Base-by-base conservation (phyloP, 2,113 vertebrate species). In the Rynchops niger region DNA sequence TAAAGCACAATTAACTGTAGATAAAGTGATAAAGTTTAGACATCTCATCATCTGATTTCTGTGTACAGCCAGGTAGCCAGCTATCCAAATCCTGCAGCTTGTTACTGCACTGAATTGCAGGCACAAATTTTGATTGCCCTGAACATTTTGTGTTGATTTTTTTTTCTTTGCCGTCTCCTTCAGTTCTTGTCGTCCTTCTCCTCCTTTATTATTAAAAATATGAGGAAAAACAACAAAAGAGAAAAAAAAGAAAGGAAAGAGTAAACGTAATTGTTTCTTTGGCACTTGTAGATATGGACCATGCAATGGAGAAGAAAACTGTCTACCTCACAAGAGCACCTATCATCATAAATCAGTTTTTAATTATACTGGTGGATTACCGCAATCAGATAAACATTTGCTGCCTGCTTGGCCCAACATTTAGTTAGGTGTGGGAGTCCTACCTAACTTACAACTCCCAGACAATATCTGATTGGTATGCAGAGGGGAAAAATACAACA, bases 361-460 rank as follows among this genome's bases (percentile, higher is more conserved):
- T 88, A 58, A 88, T 95, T 92, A 70, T 94, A 74, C 80, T 59
- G 61, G 72, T 80, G 87, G 86, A 55, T 92, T 82, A 62, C 22
- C 62, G 77, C 52, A 82, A 87, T 71, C 73, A 84, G 86, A 86
- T 34, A 66, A 95, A 86, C 43, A 63, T 47, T 87, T 93, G 81
- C 40, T 77, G 80, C 63, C 66, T 86, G 55, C 15, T 45, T 61
- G 87, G 74, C 45, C 43, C 79, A 29, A 62, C 49, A 76, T 32
- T 38, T 19, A 70, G 61, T 23, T 27, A 73, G 84, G 88, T 74
- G 85, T 80, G 82, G 94, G 70, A 96, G 91, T 78, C 72, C 72
- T 40, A 65, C 67, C 65, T 53, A 38, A 81, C 81, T 56, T 32
- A 36, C 58, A 76, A 15, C 76, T 61, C 86, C 58, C 78, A 65